Evolutionary conservation across 2,888 invertebrate genomes (phyloP).

Genomic region (Clepsis dumicolana): DNA sequence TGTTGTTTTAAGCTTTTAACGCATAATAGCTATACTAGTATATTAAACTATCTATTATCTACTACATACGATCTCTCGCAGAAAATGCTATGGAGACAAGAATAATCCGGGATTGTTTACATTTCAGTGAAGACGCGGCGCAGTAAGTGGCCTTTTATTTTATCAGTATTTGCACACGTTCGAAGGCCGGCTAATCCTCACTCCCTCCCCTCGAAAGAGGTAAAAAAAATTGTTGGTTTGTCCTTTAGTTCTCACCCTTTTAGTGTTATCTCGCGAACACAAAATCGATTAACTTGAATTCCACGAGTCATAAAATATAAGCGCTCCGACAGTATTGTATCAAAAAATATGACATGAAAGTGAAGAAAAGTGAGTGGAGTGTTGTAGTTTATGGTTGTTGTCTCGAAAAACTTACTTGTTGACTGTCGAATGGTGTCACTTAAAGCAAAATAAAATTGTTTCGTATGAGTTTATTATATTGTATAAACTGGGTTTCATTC

Average conservation of each 20-base stretch:
- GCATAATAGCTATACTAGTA: not conserved
- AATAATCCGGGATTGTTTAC: slow-evolving; percentile 3
- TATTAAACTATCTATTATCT: not conserved
- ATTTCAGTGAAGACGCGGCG: slow-evolving; percentile 3
- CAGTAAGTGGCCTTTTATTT: slow-evolving; percentile 28
- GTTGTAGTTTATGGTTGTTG: too few relatives aligned
- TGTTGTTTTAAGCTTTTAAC: not conserved
- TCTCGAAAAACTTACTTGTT: too few relatives aligned
- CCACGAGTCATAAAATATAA: not conserved
- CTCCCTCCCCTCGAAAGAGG: not conserved
- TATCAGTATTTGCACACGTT: slow-evolving; percentile 39
- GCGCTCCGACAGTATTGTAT: too few relatives aligned
- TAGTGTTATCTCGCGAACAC: not conserved
- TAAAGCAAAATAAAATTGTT: too few relatives aligned
- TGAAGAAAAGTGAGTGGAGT: too few relatives aligned
- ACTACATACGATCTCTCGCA: not conserved
- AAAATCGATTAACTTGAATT: not conserved
- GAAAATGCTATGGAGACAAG: not conserved
- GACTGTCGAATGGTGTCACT: too few relatives aligned
- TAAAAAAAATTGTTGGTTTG: slow-evolving; percentile 6
- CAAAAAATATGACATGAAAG: too few relatives aligned
- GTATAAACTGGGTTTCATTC: too few relatives aligned
- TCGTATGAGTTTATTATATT: too few relatives aligned
- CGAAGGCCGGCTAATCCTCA: not conserved
- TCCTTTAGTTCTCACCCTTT: slow-evolving; percentile 20